Base-by-base conservation (phyloP, 2,113 vertebrate genomes). In the Symphodus melops region DNA sequence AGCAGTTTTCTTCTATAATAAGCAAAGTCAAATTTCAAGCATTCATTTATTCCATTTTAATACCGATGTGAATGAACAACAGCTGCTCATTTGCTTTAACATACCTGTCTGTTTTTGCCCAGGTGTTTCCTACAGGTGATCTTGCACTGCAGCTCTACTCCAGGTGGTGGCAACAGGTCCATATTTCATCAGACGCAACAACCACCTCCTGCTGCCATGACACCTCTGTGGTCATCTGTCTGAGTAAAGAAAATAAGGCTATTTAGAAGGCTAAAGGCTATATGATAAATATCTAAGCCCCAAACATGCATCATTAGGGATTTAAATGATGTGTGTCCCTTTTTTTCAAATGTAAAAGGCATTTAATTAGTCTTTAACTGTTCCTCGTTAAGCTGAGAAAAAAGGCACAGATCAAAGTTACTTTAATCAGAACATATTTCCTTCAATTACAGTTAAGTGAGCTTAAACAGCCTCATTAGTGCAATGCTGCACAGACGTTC, bases 91-190 rank as follows among this genome's bases (percentile, higher is more conserved):
- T 87, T 84, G 87, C 83, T 76, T 69, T 59, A 80, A 72, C 58
- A 53, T 79, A 89, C 88, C 86, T 91, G 89, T 79, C 63, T 64
- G 64, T n/a, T 75, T 66, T 62, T 46, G 64, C 60, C 77, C 88
- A 89, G 82, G 83, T 86, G 85, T 77, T 83, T 73, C 41, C 66
- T 67, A 62, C 89, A 92, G 91, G 90, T 92, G 89, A 87, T 81
- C 85, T 57, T 93, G 89, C 84, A 92, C 85, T 90, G 85, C 92
- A 57, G 75, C 75, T 60, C 72, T 60, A 82, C 84, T 90, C 92
- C 92, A 92, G 92, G 72, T 91, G 91, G 91, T 92, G 92, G 92
- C 92, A 93, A 92, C 87, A 92, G 65, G 88, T 81, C 67, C 87
- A 87, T 82, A 77, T 81, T 67, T 85, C 74, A 83, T 69, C 73